Evolutionary conservation across 2,113 vertebrate species (phyloP), one percentile per base, ranked within the genome.

Genomic region (Turdus rufiventris): DNA sequence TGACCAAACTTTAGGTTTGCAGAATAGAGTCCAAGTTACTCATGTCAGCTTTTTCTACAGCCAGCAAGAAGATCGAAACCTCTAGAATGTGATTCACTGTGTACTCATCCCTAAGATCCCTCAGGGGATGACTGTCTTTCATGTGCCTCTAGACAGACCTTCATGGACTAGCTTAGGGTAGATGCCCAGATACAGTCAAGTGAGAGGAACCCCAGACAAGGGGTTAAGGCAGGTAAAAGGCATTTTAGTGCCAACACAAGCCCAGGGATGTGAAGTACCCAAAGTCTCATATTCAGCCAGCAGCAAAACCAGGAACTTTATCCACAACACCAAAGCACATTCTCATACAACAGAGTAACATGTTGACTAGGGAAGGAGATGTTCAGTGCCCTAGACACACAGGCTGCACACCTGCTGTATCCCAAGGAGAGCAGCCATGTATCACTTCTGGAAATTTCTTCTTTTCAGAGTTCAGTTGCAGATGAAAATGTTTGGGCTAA

Each of bases 1-100:
- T 82, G 45, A 42, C 29, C 1, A 1, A 65, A 79, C 9, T 57
- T 88, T 12, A 65, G 38, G 10, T 78, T 23, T 89, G 48, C 36
- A 67, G 60, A 74, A 19, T 0, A 74, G 33, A 89, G 10, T 70
- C 68, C 43, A 62, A 56, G 23, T 19, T 40, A 54, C 40, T 83
- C 20, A 56, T 2, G 7, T 83, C 50, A 57, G 45, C 20, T 79
- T 87, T 91, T 75, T 73, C 50, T 61, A 31, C 29, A 70, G 38
- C 40, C 3, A 3, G 12, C 53, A 18, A 71, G 63, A 85, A 68
- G 23, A 62, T 17, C 0, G 0, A 61, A 71, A 71, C n/a, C 53
- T 93, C 36, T 34, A 78, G 56, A 50, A 62, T 56, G 34, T 60
- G 65, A 81, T 48, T 75, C 66, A 34, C 24, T 28, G 6, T n/a